Percentiles rank a stretch among this genome's conserved stretches.
These are phyloP conservation scores for Melieria omissa DNA, from an alignment of 2,888 invertebrate species.

Conservation along the genomic window DNA sequence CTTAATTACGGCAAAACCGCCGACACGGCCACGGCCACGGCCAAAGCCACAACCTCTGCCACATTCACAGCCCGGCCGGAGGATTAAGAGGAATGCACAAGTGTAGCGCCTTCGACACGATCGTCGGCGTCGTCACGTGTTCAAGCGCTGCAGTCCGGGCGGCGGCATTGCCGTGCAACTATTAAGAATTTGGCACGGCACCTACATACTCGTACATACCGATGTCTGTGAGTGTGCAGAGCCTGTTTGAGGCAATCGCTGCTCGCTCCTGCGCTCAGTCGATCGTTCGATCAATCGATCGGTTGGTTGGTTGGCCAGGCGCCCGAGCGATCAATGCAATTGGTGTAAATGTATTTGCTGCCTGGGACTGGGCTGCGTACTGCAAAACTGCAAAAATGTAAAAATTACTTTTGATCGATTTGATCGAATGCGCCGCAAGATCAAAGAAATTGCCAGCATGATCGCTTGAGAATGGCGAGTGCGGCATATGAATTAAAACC, in stretches of 20 bases:
- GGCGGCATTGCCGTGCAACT: slow-evolving; percentile 46
- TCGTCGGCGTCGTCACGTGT: slow-evolving; percentile 17
- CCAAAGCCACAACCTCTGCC: slow-evolving; percentile 21
- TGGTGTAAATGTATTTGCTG: slow-evolving; percentile 56
- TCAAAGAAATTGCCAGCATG: slow-evolving; percentile 61
- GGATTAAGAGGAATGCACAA: background rate
- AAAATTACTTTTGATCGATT: slow-evolving; percentile 66
- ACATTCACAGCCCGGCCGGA: background rate
- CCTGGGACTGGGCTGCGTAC: background rate
- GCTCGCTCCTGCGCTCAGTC: background rate
- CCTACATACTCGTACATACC: too few relatives aligned
- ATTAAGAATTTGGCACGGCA: slow-evolving; percentile 63
- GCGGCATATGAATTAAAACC: background rate
- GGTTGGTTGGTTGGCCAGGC: background rate
- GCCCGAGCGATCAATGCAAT: slow-evolving; percentile 58
- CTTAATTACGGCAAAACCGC: slow-evolving; percentile 67
- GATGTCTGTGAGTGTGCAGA: background rate
- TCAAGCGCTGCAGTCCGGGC: background rate
- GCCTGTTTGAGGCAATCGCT: slow-evolving; percentile 4
- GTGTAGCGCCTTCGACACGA: slow-evolving; percentile 8
- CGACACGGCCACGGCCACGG: slow-evolving; percentile 46
- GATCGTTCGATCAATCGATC: slow-evolving; percentile 21
- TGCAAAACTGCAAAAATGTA: slow-evolving; percentile 29
- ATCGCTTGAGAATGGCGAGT: slow-evolving; percentile 29
- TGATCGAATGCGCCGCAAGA: slow-evolving; percentile 65